These are phyloP conservation scores for Dorcus parallelipipedus DNA, from an alignment of 2,888 invertebrate genomes.

Conservation along the genomic window DNA sequence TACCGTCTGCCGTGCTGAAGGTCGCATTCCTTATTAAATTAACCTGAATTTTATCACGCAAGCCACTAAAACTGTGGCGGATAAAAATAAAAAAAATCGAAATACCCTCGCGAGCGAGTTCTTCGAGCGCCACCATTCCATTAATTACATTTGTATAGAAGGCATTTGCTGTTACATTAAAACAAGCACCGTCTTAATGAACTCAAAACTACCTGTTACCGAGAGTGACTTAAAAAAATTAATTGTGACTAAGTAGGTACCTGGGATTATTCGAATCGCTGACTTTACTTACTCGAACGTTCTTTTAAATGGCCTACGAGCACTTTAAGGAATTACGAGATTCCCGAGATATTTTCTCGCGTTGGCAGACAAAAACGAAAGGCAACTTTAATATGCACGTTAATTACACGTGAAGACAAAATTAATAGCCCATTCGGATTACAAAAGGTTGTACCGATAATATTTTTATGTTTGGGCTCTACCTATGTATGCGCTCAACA, in stretches of 20 bases:
- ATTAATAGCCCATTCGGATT: background rate
- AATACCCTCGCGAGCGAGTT: too few relatives aligned
- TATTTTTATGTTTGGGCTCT: too few relatives aligned
- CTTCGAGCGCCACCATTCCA: too few relatives aligned
- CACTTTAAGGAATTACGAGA: background rate
- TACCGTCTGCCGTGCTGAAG: conserved; percentile 7
- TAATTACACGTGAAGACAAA: conserved; percentile 4
- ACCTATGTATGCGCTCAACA: background rate
- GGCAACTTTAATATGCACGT: background rate
- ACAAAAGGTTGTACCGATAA: too few relatives aligned
- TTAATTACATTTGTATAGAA: too few relatives aligned
- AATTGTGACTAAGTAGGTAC: too few relatives aligned
- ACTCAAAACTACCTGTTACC: too few relatives aligned
- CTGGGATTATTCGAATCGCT: background rate
- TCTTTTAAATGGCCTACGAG: background rate
- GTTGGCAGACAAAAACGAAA: background rate
- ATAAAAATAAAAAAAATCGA: too few relatives aligned
- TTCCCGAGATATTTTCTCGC: too few relatives aligned
- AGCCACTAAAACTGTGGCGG: background rate
- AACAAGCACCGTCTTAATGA: too few relatives aligned
- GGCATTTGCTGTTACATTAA: too few relatives aligned
- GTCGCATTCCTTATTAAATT: conserved; percentile 1
- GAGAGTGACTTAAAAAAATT: too few relatives aligned
- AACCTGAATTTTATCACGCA: background rate
- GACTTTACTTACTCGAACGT: background rate